phyloP scores from a whole-genome alignment of 2,797 vertebrate species.

The Leptoclinus maculatus region DNA sequence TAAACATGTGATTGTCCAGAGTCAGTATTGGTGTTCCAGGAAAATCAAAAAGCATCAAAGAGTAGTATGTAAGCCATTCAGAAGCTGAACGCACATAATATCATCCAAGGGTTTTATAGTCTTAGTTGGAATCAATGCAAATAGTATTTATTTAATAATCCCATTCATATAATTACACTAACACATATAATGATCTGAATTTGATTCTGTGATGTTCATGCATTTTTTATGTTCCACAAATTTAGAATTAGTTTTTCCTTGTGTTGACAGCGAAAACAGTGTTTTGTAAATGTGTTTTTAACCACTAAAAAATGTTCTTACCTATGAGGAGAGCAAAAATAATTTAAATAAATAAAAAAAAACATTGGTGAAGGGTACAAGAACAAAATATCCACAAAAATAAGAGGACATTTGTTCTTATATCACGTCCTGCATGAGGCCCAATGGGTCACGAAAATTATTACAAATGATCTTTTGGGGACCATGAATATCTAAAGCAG shows the following conservation, averaged over 20 bases:
- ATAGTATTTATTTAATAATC: not conserved
- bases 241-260: not conserved
- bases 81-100: not conserved
- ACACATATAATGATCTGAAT: not conserved
- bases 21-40: not conserved
- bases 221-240: not conserved
- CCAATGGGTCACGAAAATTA: not conserved
- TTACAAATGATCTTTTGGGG: not conserved
- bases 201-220: not conserved
- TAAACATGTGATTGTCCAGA: not conserved
- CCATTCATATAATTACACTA: not conserved
- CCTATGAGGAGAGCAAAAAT: not conserved
- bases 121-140: not conserved
- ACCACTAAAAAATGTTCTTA: not conserved
- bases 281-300: not conserved
- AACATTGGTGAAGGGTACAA: not conserved
- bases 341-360: not conserved
- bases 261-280: not conserved
- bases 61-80: not conserved
- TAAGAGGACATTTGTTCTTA: not conserved
- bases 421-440: not conserved
- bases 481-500: not conserved
- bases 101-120: not conserved
- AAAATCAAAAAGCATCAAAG: not conserved
- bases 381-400: not conserved